A percentile compares a stretch with the other conserved stretches of the same genome.
Evolutionary conservation across 1,140 invertebrate species (phyloP).

Genomic region (Idris sp.): DNA sequence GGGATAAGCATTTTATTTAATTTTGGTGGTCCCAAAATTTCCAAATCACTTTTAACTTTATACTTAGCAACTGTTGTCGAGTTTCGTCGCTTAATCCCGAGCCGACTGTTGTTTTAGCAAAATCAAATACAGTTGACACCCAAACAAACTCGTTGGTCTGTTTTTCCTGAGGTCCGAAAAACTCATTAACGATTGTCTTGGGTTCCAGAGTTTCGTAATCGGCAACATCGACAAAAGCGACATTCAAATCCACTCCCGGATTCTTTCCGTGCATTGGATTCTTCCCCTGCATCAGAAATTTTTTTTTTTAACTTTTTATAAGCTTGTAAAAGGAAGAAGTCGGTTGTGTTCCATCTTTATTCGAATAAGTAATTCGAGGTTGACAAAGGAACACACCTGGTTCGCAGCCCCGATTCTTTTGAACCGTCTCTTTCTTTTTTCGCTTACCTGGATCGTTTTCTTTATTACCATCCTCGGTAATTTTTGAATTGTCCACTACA

Average conservation of each 20-base stretch:
- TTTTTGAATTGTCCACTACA: no score
- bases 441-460: conserved; percentile 8
- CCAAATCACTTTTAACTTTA: conserved; percentile 10
- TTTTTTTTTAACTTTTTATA: no score
- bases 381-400: conserved; percentile 17
- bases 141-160: conserved; percentile 3
- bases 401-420: conserved; percentile 21
- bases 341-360: conserved; percentile 20
- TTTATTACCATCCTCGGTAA: no score
- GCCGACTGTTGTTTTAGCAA: conserved; percentile 3
- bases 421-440: conserved; percentile 19
- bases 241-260: not conserved
- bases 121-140: not conserved
- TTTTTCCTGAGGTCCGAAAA: no score
- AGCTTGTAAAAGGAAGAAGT: conserved; percentile 8
- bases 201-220: not conserved
- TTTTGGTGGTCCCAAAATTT: conserved; percentile 23
- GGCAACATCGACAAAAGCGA: conserved; percentile 1
- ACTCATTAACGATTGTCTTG: no score
- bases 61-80: conserved; percentile 6
- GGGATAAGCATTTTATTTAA: conserved; percentile 23
- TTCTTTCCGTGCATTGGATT: no score
- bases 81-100: not conserved
- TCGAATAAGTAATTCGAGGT: conserved; percentile 5
- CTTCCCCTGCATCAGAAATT: no score